These are phyloP conservation scores for Elysia crispata DNA, from an alignment of 2,888 invertebrate genomes.

Conservation along the genomic window DNA sequence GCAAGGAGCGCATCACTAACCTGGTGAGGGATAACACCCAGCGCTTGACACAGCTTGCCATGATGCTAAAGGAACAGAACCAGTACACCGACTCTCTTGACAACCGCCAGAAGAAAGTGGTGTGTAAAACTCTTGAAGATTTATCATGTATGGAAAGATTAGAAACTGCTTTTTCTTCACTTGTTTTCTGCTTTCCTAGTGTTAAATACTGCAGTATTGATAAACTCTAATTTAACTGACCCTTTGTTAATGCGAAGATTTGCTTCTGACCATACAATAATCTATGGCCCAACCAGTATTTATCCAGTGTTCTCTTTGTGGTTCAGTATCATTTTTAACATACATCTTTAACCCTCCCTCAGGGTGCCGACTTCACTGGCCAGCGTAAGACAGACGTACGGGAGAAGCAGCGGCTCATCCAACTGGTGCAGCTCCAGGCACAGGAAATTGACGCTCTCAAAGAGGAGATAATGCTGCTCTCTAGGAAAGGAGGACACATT, in stretches of 20 bases:
- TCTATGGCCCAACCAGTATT: no score
- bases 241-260: background rate
- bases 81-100: constrained; percentile 69
- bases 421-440: constrained; percentile 77
- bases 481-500: constrained; percentile 77
- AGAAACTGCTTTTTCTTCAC: background rate
- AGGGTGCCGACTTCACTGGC: constrained; percentile 74
- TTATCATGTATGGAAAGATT: background rate
- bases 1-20: constrained; percentile 69
- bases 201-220: no score
- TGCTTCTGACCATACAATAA: no score
- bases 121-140: constrained; percentile 55
- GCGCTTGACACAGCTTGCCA: constrained; percentile 72
- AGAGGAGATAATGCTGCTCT: constrained; percentile 76
- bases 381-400: constrained; percentile 72
- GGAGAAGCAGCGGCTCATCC: constrained; percentile 75
- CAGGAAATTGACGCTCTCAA: constrained; percentile 77
- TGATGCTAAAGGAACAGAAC: constrained; percentile 71
- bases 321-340: no score
- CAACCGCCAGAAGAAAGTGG: constrained; percentile 75
- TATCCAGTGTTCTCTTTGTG: no score
- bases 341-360: constrained; percentile 10
- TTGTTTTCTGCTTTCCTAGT: no score
- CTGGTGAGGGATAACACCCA: constrained; percentile 74
- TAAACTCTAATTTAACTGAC: background rate